Percentiles rank a stretch among this genome's conserved stretches.
phyloP scores from a whole-genome alignment of 2,113 vertebrate genomes.

The Upupa epops region DNA sequence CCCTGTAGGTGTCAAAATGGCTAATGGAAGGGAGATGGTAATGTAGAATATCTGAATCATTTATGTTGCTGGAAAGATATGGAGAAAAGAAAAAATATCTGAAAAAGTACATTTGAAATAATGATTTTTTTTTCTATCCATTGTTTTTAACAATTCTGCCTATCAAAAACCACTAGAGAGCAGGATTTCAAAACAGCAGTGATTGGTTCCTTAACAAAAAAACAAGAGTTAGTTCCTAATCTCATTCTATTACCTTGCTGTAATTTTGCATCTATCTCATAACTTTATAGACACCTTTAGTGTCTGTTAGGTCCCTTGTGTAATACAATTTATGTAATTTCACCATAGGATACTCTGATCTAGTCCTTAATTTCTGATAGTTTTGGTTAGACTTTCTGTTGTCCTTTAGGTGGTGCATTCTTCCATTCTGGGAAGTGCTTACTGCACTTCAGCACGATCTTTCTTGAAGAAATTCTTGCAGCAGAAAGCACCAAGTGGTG shows the following conservation, averaged over 20 bases:
- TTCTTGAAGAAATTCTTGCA: neutral
- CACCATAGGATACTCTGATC: neutral
- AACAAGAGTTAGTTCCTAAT: neutral
- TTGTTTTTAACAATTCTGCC: neutral
- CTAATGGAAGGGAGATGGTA: accelerated
- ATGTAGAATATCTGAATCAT: neutral
- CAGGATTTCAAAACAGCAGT: neutral
- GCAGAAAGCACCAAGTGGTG: neutral
- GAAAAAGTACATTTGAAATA: neutral
- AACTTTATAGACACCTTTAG: neutral
- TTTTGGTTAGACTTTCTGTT: neutral
- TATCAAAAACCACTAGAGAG: neutral
- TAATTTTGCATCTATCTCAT: neutral
- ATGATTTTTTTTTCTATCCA: accelerated
- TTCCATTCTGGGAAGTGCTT: neutral
- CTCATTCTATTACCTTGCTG: neutral
- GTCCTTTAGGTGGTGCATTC: neutral
- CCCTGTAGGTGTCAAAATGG: neutral
- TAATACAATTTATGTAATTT: neutral
- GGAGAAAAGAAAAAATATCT: neutral
- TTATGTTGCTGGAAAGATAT: neutral
- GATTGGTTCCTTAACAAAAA: neutral
- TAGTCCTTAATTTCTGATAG: neutral
- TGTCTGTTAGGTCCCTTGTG: neutral
- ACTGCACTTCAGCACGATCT: neutral